Evolutionary conservation across 2,113 vertebrate species (phyloP).

Genomic region (Myotis davidii): DNA sequence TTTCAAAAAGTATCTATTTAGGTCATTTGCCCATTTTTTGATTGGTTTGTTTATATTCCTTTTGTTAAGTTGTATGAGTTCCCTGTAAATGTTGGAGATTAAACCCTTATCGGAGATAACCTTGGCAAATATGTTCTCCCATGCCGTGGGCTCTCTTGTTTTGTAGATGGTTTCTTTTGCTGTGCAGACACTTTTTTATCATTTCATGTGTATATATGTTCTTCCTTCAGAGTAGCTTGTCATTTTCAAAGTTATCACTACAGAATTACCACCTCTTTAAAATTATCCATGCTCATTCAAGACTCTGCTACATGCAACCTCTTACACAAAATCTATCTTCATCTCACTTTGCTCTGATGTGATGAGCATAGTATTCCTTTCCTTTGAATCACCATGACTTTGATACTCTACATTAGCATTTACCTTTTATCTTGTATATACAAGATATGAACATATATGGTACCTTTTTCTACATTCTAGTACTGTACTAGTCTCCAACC

Average conservation of each 20-base stretch:
- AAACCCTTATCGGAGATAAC: no score
- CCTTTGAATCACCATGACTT: neutral
- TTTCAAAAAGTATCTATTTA: no score
- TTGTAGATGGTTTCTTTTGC: no score
- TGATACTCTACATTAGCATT: neutral
- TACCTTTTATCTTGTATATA: neutral
- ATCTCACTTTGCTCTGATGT: neutral
- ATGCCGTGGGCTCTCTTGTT: no score
- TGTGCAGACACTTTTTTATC: no score
- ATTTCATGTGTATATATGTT: neutral
- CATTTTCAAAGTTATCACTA: neutral
- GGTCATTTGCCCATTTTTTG: no score
- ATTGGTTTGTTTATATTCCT: no score
- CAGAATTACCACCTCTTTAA: constrained; percentile 6
- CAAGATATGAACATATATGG: neutral
- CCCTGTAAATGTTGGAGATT: no score
- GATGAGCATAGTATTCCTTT: neutral
- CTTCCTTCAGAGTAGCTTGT: neutral
- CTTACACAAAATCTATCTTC: neutral
- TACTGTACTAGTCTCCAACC: neutral
- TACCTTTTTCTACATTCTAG: neutral
- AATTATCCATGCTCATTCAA: neutral
- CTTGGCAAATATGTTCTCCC: no score
- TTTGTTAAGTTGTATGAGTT: no score
- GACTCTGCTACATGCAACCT: neutral